Base-by-base conservation (phyloP, 2,797 vertebrate species). In the Scolopax bukidnonensis region DNA sequence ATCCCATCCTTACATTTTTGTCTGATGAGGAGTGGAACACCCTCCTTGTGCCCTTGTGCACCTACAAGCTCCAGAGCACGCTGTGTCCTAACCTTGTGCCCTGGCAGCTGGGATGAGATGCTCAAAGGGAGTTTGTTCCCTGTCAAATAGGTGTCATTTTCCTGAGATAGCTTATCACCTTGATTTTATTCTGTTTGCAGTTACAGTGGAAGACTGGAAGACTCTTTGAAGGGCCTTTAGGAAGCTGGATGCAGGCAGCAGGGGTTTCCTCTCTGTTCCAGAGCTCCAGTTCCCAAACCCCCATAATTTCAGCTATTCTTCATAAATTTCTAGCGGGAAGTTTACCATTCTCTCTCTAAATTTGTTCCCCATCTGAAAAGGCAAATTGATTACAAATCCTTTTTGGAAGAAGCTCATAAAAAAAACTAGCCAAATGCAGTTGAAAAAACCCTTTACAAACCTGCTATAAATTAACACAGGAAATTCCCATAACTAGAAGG, bases 311-410 rank as follows among this genome's bases (percentile, higher is more conserved):
- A 36, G 36, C 36, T 36, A 36, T 36, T 36, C 36, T 36, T 36
- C 36, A 36, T 36, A 36, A 36, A 36, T 36, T 36, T 36, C 36
- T 36, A 36, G 36, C 36, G 36, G 36, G 36, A 97, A 76, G 53
- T 96, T 63, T 93, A 68, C 41, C 64, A 80, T 85, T 93, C 95
- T 79, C 75, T 97, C 82, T 95, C 96, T 41, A 87, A 92, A 56
- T 96, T 93, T 63, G 75, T 97, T 81, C 90, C 85, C 68, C 91
- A 92, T 76, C 54, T 93, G 68, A 93, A 97, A 73, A 96, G 90
- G 15, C 40, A 67, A 48, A 91, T 96, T 78, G 69, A 96, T 93
- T 97, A 92, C 77, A 95, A 94, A 57, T 92, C 53, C 6, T 93
- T 97, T 89, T 94, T 97, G 70, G 84, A 95, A 76, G 87, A 94